phyloP scores from a whole-genome alignment of 2,113 vertebrate genomes.

The Ailuropoda melanoleuca region DNA sequence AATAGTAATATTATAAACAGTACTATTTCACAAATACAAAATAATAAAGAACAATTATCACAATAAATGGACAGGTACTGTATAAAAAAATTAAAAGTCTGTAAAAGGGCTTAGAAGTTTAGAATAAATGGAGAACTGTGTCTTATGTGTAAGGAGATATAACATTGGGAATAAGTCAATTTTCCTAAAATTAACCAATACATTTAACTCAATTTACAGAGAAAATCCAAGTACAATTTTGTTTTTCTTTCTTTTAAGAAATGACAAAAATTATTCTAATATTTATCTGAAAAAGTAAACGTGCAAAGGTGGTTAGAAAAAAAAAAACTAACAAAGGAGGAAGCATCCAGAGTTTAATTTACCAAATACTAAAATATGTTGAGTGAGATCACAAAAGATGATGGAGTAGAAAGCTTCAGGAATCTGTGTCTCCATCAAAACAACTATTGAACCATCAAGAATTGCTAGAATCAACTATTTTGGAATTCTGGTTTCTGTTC shows the following conservation, averaged over 20 bases:
- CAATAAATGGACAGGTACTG: background rate
- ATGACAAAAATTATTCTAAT: background rate
- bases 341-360: background rate
- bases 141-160: background rate
- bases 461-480: background rate
- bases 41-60: background rate
- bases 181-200: slow-evolving; percentile 4
- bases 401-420: background rate
- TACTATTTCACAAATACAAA: slow-evolving; percentile 38
- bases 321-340: background rate
- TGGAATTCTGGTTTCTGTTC: background rate
- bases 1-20: background rate
- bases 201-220: background rate
- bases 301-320: background rate
- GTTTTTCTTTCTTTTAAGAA: background rate
- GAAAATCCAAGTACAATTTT: background rate
- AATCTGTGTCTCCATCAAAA: background rate
- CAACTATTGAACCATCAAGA: background rate
- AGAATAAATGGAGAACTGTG: background rate
- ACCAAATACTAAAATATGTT: background rate
- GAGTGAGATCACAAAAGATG: background rate
- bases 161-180: background rate
- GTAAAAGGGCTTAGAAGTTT: background rate
- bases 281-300: background rate
- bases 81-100: background rate